Base-by-base conservation (phyloP, 2,113 vertebrate genomes). In the Centropus bengalensis region DNA sequence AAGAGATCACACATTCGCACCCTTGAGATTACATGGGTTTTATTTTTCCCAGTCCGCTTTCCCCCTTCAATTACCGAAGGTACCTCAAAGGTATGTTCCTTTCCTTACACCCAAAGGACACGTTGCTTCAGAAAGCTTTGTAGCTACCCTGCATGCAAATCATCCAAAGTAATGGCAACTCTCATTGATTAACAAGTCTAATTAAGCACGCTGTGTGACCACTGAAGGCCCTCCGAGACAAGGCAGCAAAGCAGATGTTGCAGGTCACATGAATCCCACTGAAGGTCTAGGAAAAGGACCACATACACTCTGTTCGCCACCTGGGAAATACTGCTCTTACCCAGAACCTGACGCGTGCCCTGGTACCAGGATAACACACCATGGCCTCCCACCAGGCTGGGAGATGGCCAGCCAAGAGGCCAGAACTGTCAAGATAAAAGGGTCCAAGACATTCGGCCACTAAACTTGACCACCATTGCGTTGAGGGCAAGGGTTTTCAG, bases 1-100 rank as follows among this genome's bases (percentile, higher is more conserved):
- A 86, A 38, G 0, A 5, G 38, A 74, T 44, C 30, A 28, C 5
- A 1, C 0, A 0, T 24, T 49, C 59, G 66, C 36, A 44, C 10
- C 30, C 40, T 14, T 2, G 1, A 54, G 21, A 36, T 40, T 2
- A n/a, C 5, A 4, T 1, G 12, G 14, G 19, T 38, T 63, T 73
- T 64, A 28, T 47, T 47, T 60, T 36, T 14, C 14, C 49, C 36
- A 26, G 16, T 8, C n/a, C 1, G 0, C 44, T 49, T 56, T 58
- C 59, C 42, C 42, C 30, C 26, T 56, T 73, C 32, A 62, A 27
- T n/a, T 40, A 67, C 10, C 9, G 10, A 27, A 45, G 17, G 19
- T n/a, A 54, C 45, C 75, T 80, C 20, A 79, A 55, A 74, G 12
- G 6, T 17, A 40, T 6, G 4, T 10, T 74, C 6, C 13, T 70